Percentiles rank a stretch among this genome's conserved stretches.
These are phyloP conservation scores for Dipodomys spectabilis DNA, from an alignment of 2,113 vertebrate species.

Conservation along the genomic window DNA sequence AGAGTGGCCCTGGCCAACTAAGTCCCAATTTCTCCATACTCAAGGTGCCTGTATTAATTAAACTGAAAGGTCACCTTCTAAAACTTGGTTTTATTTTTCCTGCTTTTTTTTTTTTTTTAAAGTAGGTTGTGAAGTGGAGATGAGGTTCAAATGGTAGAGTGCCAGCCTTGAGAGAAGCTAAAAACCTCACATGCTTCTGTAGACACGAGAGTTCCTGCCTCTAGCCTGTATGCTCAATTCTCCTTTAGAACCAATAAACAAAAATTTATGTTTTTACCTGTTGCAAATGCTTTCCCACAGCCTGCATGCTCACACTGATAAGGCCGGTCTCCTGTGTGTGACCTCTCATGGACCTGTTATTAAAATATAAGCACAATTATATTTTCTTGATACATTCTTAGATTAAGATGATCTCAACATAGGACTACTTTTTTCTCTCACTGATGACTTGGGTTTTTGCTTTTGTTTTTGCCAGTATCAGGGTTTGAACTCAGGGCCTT, in stretches of 20 bases:
- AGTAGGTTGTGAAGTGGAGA: background rate
- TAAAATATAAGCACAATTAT: constrained; percentile 52
- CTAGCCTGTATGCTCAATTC: background rate
- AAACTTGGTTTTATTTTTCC: background rate
- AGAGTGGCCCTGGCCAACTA: background rate
- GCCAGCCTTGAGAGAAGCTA: too few relatives aligned
- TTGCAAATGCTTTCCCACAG: constrained; percentile 99
- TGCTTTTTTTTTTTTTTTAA: constrained; percentile 32
- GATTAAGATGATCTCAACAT: background rate
- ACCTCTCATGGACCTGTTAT: constrained; percentile 96
- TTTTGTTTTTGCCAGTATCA: background rate
- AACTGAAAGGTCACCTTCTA: constrained; percentile 1
- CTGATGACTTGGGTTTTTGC: background rate
- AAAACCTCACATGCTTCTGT: background rate
- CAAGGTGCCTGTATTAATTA: background rate
- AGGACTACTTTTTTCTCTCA: background rate
- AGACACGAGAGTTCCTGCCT: constrained; percentile 2
- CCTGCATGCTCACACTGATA: constrained; percentile 95
- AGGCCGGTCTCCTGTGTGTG: constrained; percentile 97
- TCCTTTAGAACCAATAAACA: background rate
- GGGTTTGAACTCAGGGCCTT: background rate
- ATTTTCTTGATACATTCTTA: constrained; percentile 1
- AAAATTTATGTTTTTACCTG: constrained; percentile 89
- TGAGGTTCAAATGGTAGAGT: too few relatives aligned
- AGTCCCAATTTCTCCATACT: background rate